These are phyloP conservation scores for Phyto melanocephala DNA, from an alignment of 2,888 invertebrate species.

Conservation along the genomic window DNA sequence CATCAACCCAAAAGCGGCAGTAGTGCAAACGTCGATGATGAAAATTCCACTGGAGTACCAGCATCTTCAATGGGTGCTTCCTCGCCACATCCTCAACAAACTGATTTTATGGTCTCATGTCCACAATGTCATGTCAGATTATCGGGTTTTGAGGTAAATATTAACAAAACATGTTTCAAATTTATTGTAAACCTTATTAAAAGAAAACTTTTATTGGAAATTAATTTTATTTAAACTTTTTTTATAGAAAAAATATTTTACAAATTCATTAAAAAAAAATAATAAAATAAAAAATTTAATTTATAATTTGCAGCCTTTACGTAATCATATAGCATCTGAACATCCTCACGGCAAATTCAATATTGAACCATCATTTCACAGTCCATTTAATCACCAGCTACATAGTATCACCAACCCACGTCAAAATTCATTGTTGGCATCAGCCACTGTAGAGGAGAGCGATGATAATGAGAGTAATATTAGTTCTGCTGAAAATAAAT, in stretches of 20 bases:
- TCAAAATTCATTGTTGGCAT: constrained; percentile 32
- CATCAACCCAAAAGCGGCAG: constrained; percentile 69
- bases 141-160: constrained; percentile 76
- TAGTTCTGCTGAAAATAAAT: constrained; percentile 66
- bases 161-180: neutral
- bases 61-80: constrained; percentile 67
- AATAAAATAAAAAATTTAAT: neutral
- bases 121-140: constrained; percentile 79
- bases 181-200: neutral
- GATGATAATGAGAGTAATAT: constrained; percentile 63
- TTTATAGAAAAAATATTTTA: too few relatives aligned
- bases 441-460: constrained; percentile 47
- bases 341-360: constrained; percentile 78
- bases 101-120: constrained; percentile 79
- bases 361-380: constrained; percentile 69
- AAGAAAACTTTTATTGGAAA: too few relatives aligned
- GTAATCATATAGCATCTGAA: constrained; percentile 79
- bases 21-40: constrained; percentile 70
- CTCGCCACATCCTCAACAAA: constrained; percentile 64
- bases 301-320: constrained; percentile 74
- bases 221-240: too few relatives aligned
- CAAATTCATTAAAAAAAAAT: too few relatives aligned
- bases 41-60: constrained; percentile 70
- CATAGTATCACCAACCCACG: neutral
- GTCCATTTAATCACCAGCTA: constrained; percentile 31